Base-by-base conservation (phyloP, 2,888 invertebrate genomes). In the Drosophila tripunctata region DNA sequence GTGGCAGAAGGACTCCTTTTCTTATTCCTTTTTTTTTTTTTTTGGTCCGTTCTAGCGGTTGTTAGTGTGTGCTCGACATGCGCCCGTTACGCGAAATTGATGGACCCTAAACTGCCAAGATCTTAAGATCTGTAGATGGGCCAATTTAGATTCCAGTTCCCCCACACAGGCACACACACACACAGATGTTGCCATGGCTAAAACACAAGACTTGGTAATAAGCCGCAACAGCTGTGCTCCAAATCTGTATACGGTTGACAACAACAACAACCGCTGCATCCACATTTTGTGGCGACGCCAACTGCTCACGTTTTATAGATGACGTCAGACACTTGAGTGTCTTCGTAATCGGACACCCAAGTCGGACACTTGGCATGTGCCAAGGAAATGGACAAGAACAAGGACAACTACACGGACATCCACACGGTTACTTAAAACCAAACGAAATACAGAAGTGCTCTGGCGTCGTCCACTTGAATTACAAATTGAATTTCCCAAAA, bases 141-240 rank as follows among this genome's bases (percentile, higher is more conserved):
- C 79, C 80, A 87, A 88, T 89, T 88, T 80, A 80, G 87, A 82
- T 88, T 74, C 66, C 78, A 8, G 87, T 81, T 88, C 76, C 66
- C 80, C n/a, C n/a, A n/a, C n/a, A n/a, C n/a, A n/a, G n/a, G n/a
- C n/a, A n/a, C n/a, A n/a, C n/a, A n/a, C n/a, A n/a, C n/a, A n/a
- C n/a, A n/a, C n/a, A 85, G 79, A 70, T 79, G 86, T 75, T 79
- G 45, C 22, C 45, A 19, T 57, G 61, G 43, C 54, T 48, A 44
- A 52, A 56, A 31, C n/a, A 64, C 35, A 56, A 69, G 70, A 45
- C 66, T 69, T 43, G 43, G 38, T 64, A 69, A 67, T 63, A 44
- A 17, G 27, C 27, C 15, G 27, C 31, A 50, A 52, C 33, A 80
- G 70, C 78, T 80, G 80, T 56, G 71, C 36, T 21, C 43, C 19